Percentiles rank a stretch among this genome's conserved stretches.
Conservation (phyloP, 2,113 vertebrate species). For the Gallinago undulata region DNA sequence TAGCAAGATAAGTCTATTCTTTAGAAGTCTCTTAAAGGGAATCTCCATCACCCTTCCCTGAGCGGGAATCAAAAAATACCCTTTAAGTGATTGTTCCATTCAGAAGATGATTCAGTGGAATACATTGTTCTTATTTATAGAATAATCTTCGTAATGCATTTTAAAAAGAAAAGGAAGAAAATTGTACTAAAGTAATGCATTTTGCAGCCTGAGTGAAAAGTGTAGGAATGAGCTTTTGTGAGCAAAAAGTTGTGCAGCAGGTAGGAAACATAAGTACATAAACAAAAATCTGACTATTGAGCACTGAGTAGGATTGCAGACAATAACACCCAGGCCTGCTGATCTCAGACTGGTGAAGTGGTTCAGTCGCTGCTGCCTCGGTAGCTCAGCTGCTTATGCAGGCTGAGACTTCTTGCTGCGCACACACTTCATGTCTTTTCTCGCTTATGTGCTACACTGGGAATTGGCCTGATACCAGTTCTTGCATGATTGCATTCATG, state of each 20-base stretch:
- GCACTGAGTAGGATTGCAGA: not conserved
- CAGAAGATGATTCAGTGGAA: not conserved
- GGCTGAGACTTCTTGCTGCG: not conserved
- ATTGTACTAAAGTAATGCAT: not conserved
- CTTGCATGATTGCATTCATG: no score
- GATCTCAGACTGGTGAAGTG: not conserved
- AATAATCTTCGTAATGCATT: not conserved
- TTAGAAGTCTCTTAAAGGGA: not conserved
- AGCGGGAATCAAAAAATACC: not conserved
- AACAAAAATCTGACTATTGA: not conserved
- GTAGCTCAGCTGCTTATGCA: not conserved
- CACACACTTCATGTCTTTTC: not conserved
- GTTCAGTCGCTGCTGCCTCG: not conserved
- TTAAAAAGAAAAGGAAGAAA: not conserved
- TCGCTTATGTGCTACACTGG: not conserved
- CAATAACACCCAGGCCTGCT: not conserved
- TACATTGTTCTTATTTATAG: not conserved
- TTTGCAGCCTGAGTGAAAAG: not conserved
- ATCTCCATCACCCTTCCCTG: not conserved
- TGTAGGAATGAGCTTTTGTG: not conserved
- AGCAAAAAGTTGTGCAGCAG: not conserved
- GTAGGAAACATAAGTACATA: not conserved
- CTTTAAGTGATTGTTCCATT: not conserved
- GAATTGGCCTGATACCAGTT: not conserved
- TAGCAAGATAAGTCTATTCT: not conserved